phyloP scores from a whole-genome alignment of 2,888 invertebrate species.

The Spodoptera picta region DNA sequence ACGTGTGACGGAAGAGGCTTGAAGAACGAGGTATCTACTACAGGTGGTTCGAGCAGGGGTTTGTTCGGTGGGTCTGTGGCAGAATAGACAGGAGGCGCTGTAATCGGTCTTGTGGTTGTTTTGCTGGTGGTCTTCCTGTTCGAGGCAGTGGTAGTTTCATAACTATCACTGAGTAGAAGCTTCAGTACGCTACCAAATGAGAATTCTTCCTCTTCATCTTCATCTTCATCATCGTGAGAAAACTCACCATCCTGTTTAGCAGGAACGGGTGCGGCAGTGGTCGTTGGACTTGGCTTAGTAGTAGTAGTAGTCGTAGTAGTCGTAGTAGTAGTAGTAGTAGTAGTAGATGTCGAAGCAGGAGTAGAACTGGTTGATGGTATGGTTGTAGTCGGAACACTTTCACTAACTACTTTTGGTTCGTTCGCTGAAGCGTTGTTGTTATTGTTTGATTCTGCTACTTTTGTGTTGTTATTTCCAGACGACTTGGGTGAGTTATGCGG shows the following conservation, averaged over 20 bases:
- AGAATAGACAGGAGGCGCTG: conserved; percentile 21
- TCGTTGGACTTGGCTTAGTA: conserved; percentile 41
- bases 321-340: conserved; percentile 34
- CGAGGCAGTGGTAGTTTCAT: conserved; percentile 72
- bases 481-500: neutral
- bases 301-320: conserved; percentile 37
- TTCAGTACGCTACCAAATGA: conserved; percentile 90
- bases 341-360: conserved; percentile 15
- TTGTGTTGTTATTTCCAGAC: conserved; percentile 1
- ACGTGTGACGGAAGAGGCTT: conserved; percentile 70
- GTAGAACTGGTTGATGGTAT: conserved; percentile 30
- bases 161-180: conserved; percentile 87
- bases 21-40: conserved; percentile 53
- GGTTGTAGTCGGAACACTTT: conserved; percentile 36
- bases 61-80: conserved; percentile 52
- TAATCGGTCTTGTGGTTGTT: conserved; percentile 46
- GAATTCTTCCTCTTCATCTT: conserved; percentile 86
- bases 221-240: conserved; percentile 77
- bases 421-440: conserved; percentile 2
- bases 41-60: conserved; percentile 45
- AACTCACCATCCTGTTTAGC: conserved; percentile 61
- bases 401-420: conserved; percentile 29
- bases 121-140: conserved; percentile 32
- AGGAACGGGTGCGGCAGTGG: conserved; percentile 56
- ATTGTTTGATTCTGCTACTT: conserved; percentile 1